Conservation (phyloP, 2,888 invertebrate species). For the Eustalomyia histrio region DNA sequence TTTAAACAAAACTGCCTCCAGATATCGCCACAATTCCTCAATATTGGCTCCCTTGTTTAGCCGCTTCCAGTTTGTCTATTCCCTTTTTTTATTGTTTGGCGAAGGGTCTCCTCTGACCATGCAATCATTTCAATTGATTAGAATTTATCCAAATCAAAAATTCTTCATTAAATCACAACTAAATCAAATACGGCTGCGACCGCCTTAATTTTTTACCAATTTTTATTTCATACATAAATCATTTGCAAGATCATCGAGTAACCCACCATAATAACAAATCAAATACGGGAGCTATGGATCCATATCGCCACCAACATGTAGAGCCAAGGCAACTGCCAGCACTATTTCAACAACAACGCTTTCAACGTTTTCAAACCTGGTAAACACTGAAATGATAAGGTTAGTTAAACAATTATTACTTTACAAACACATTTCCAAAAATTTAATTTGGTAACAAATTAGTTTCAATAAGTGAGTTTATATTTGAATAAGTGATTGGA, state of each 20-base stretch:
- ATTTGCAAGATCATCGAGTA: too few relatives aligned
- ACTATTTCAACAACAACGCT: constrained; percentile 45
- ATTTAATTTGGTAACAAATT: neutral
- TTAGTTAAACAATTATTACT: constrained; percentile 46
- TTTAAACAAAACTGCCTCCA: neutral
- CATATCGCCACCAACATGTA: constrained; percentile 29
- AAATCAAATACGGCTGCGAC: neutral
- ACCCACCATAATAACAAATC: too few relatives aligned
- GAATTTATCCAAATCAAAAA: neutral
- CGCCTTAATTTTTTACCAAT: neutral
- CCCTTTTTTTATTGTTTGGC: neutral
- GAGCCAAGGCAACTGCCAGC: constrained; percentile 28
- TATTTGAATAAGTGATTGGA: neutral
- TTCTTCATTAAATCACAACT: neutral
- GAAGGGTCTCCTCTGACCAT: constrained; percentile 36
- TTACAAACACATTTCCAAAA: neutral
- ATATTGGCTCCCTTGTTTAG: constrained; percentile 56
- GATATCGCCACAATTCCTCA: constrained; percentile 13
- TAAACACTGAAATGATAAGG: constrained; percentile 61
- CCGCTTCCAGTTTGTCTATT: constrained; percentile 42
- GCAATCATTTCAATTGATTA: constrained; percentile 30
- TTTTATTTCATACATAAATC: neutral
- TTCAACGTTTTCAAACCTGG: constrained; percentile 40
- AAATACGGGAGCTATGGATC: constrained; percentile 22
- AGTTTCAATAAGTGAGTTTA: constrained; percentile 24